Evolutionary conservation across 2,113 vertebrate species (phyloP).

Genomic region (Tamias sibiricus): DNA sequence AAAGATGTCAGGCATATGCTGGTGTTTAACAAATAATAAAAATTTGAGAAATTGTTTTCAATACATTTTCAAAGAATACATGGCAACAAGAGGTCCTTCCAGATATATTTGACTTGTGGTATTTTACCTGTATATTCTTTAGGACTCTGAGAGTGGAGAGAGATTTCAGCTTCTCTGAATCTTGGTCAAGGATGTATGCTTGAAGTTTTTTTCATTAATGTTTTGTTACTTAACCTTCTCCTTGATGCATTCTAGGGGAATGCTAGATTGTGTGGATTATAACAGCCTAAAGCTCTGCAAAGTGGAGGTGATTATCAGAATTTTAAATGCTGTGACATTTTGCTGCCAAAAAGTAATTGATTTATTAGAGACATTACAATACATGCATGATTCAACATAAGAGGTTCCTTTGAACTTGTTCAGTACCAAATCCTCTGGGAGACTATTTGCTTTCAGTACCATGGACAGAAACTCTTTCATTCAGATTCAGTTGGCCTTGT

Average conservation of each 20-base stretch:
- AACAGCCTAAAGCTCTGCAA: conserved; percentile 80
- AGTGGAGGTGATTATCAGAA: conserved; percentile 86
- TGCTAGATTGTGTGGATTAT: conserved; percentile 54
- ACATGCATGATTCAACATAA: conserved; percentile 83
- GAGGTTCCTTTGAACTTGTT: conserved; percentile 87
- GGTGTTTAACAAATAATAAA: conserved; percentile 62
- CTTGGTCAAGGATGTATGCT: not conserved
- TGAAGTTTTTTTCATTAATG: conserved; percentile 39
- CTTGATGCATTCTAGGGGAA: conserved; percentile 53
- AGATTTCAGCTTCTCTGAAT: not conserved
- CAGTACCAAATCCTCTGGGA: conserved; percentile 81
- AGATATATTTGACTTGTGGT: not conserved
- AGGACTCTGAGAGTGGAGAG: not conserved
- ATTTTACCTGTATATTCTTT: not conserved
- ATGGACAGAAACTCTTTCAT: conserved; percentile 76
- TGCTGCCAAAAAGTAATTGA: conserved; percentile 90
- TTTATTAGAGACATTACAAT: conserved; percentile 90
- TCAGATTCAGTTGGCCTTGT: conserved; percentile 83
- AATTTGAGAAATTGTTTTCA: conserved; percentile 19
- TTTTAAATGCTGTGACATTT: conserved; percentile 87
- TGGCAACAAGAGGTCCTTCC: not conserved
- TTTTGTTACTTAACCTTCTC: not conserved
- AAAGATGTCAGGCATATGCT: not conserved
- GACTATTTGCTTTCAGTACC: conserved; percentile 83
- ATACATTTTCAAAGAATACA: conserved; percentile 16